Conservation (phyloP, 2,113 vertebrate species). For the Nestor notabilis region DNA sequence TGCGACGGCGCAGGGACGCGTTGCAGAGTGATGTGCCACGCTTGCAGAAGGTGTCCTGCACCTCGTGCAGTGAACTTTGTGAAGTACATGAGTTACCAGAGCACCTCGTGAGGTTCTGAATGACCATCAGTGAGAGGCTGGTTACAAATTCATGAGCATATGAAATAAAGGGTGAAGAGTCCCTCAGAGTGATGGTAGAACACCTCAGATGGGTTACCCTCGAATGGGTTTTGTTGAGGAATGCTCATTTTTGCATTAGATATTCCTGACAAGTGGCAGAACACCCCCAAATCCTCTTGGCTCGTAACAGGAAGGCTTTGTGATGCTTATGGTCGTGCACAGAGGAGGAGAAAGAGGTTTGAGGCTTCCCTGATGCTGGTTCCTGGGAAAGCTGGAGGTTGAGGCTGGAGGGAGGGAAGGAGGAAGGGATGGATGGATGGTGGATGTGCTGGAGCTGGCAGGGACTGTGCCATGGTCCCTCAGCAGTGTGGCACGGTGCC, state of each 20-base stretch:
- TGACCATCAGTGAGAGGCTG: fast-evolving
- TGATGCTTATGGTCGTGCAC: fast-evolving
- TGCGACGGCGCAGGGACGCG: neutral
- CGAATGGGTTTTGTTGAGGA: neutral
- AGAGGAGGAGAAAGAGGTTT: neutral
- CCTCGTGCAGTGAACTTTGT: fast-evolving
- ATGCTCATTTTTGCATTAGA: neutral
- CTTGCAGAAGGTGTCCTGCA: fast-evolving
- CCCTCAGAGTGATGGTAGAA: neutral
- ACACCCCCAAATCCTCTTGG: neutral
- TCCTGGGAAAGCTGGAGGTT: neutral
- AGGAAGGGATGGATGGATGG: neutral
- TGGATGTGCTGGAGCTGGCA: neutral
- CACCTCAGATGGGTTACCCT: neutral
- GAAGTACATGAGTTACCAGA: neutral
- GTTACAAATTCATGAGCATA: fast-evolving
- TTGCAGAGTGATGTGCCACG: fast-evolving
- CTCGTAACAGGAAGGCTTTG: neutral
- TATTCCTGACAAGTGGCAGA: neutral
- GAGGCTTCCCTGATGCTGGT: fast-evolving
- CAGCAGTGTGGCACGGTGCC: fast-evolving
- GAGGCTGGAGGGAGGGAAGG: neutral
- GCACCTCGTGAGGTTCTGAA: fast-evolving
- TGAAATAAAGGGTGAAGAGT: neutral
- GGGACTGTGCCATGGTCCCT: neutral